A percentile compares a stretch with the other conserved stretches of the same genome.
Conservation (phyloP, 2,113 vertebrate genomes). For the Hippocampus mohnikei region DNA sequence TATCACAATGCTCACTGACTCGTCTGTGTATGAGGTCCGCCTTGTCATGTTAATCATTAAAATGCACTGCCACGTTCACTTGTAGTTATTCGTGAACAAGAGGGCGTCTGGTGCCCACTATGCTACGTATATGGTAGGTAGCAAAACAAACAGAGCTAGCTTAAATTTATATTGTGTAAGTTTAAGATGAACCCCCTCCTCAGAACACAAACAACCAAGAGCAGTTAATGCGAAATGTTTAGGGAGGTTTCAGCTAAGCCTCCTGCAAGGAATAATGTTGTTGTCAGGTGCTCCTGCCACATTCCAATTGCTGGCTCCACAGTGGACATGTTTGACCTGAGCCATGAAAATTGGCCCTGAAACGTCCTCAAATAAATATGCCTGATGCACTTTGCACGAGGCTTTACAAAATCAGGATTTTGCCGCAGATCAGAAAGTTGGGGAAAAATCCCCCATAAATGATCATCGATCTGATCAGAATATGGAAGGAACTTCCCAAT, state of each 20-base stretch:
- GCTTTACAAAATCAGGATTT: too few relatives aligned
- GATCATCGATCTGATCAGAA: too few relatives aligned
- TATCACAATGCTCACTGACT: slow-evolving; percentile 12
- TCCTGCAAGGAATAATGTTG: background rate
- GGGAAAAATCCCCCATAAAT: too few relatives aligned
- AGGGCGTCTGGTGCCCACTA: background rate
- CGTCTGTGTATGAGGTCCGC: background rate
- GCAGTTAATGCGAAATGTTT: background rate
- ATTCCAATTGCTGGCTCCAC: background rate
- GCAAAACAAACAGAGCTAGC: background rate
- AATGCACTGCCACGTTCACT: background rate
- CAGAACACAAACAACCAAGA: background rate
- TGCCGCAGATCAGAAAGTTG: too few relatives aligned
- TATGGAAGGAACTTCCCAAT: too few relatives aligned
- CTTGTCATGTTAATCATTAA: slow-evolving; percentile 7
- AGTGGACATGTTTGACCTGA: background rate
- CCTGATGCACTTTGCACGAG: background rate
- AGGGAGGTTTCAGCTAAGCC: background rate
- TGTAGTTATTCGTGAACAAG: background rate
- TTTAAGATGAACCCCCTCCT: background rate
- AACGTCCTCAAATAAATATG: background rate
- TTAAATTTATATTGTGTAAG: background rate
- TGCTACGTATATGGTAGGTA: background rate
- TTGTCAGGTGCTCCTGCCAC: background rate
- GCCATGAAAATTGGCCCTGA: background rate